phyloP scores from a whole-genome alignment of 2,113 vertebrate genomes.

The Taxidea taxus region DNA sequence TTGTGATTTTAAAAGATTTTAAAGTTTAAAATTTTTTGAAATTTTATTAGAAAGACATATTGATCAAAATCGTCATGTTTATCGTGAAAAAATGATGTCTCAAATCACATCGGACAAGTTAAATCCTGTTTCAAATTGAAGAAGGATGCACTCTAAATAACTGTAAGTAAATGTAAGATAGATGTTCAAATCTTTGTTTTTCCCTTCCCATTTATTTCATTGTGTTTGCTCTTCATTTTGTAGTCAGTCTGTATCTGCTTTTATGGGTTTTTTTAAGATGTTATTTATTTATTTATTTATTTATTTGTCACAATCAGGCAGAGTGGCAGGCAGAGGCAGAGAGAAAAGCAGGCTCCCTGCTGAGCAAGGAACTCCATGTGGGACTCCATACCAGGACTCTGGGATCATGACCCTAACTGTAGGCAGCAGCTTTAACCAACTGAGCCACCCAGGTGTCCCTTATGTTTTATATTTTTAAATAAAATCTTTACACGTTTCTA shows the following conservation, averaged over 20 bases:
- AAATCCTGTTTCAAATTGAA: background rate
- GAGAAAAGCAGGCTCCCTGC: no score
- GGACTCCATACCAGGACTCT: no score
- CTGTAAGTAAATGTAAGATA: background rate
- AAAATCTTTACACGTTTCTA: background rate
- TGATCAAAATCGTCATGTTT: background rate
- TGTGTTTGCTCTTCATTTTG: background rate
- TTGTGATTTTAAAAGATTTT: background rate
- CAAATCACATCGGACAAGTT: background rate
- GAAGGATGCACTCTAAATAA: background rate
- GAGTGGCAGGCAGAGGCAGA: no score
- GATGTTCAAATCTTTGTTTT: background rate
- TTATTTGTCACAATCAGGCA: no score
- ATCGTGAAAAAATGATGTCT: background rate
- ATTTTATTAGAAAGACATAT: background rate
- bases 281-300: background rate
- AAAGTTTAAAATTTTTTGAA: background rate
- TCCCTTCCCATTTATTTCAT: background rate
- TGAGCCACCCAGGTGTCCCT: no score
- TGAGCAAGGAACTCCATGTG: no score
- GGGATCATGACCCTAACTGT: no score
- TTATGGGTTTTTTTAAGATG: no score
- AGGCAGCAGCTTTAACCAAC: no score
- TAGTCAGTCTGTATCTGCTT: background rate
- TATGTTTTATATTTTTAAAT: background rate